phyloP scores from a whole-genome alignment of 92 coral and sea anemone species.

The Heliopora coerulea region DNA sequence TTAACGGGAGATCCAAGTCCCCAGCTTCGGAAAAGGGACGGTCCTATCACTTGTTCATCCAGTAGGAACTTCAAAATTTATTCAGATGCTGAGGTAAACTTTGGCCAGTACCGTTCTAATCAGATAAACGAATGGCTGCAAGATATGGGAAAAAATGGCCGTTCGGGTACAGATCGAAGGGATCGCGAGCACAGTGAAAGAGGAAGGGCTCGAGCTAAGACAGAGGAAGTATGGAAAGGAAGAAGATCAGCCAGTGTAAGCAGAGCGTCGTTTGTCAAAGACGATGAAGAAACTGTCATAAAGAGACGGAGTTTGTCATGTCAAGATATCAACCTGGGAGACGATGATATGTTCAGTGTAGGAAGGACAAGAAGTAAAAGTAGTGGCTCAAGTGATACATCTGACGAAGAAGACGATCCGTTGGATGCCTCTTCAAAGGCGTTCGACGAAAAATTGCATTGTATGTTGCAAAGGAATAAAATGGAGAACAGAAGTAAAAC shows the following conservation, averaged over 20 bases:
- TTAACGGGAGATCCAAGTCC: constrained; percentile 1
- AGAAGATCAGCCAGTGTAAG: constrained; percentile 66
- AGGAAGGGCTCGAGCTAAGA: constrained; percentile 66
- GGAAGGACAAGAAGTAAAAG: constrained; percentile 38
- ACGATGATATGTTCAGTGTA: constrained; percentile 8
- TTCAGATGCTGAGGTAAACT: constrained; percentile 24
- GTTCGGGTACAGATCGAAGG: constrained; percentile 43
- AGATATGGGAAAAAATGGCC: constrained; percentile 25
- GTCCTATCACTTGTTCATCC: constrained; percentile 16
- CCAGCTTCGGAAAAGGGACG: constrained; percentile 29
- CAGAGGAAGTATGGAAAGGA: constrained; percentile 55
- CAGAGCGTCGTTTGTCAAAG: constrained; percentile 23
- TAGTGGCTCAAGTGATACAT: constrained; percentile 77
- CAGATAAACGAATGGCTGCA: constrained; percentile 32
- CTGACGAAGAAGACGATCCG: constrained; percentile 76
- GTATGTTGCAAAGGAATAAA: constrained; percentile 57
- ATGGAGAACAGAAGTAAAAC: constrained; percentile 35
- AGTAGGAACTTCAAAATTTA: constrained; percentile 34
- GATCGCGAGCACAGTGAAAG: constrained; percentile 66
- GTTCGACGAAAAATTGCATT: constrained; percentile 87
- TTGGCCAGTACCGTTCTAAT: constrained; percentile 31
- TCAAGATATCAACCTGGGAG: constrained; percentile 32
- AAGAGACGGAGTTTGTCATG: constrained; percentile 37
- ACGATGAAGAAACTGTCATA: constrained; percentile 13
- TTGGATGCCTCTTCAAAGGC: constrained; percentile 68